phyloP scores from a whole-genome alignment of 92 coral and sea anemone genomes.

The Porites lobata region DNA sequence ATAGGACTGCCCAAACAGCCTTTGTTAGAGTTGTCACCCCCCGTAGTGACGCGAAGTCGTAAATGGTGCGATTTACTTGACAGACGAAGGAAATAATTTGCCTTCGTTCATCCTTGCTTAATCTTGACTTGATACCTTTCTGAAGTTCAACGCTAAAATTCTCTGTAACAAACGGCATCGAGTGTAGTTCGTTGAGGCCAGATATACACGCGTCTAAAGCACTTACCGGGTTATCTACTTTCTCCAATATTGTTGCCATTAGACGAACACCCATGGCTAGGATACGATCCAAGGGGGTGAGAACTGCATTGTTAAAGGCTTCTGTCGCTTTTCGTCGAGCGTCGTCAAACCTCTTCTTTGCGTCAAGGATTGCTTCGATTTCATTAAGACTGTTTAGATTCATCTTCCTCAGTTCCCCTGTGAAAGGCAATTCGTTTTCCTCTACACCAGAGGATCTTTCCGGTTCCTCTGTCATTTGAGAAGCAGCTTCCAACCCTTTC shows the following conservation, averaged over 20 bases:
- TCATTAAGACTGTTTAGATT: not conserved
- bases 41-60: not conserved
- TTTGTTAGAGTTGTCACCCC: too few species aligned
- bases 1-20: too few species aligned
- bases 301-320: conserved; percentile 15
- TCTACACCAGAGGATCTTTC: too few species aligned
- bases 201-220: not conserved
- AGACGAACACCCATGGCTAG: conserved; percentile 16
- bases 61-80: conserved; percentile 6
- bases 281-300: conserved; percentile 3
- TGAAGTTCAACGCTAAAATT: not conserved
- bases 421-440: too few species aligned
- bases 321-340: not conserved
- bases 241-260: conserved; percentile 1
- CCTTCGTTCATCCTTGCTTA: not conserved
- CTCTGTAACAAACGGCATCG: not conserved
- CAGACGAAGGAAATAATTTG: conserved; percentile 1
- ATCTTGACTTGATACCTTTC: not conserved
- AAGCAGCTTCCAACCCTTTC: too few species aligned
- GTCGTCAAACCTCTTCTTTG: not conserved
- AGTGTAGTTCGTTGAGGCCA: conserved; percentile 9
- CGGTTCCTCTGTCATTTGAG: too few species aligned
- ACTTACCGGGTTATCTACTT: not conserved
- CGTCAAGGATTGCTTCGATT: not conserved
- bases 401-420: not conserved